Evolutionary conservation across 2,888 invertebrate genomes (phyloP), one percentile per base, ranked within the genome.

Genomic region (Uropetala carovei): DNA sequence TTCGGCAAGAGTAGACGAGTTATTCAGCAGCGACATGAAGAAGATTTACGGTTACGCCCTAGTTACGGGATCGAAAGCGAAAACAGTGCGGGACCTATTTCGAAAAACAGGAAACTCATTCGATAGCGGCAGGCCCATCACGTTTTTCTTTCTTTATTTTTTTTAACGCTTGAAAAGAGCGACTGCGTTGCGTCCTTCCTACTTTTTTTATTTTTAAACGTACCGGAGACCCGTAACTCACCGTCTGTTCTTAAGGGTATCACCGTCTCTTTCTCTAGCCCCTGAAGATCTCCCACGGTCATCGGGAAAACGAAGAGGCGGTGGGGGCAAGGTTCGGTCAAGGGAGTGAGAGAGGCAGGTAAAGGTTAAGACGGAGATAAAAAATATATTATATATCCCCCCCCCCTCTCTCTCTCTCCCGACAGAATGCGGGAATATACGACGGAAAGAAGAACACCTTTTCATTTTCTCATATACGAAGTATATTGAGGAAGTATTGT

Each of bases 61-160:
- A 22, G 22, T 13, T 27, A 75, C 22, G 75, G 75, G 27, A 75
- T 75, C 75, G 75, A n/a, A 75, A 75, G 27, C 75, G 27, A 75
- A 75, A 75, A 75, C 75, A 75, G 27, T 27, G 22, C 75, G 27
- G 22, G 75, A 75, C 75, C 75, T 27, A 75, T 13, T 22, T 75
- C 16, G 75, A 27, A 27, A n/a, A 75, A 75, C 75, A 75, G 27
- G 75, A 75, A 75, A 75, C 18, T 22, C 27, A 10, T 75, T 75
- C 75, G 75, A 64, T n/a, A 64, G 75, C 75, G 75, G 22, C 22
- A 22, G 75, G n/a, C n/a, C n/a, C n/a, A n/a, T n/a, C n/a, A n/a
- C 27, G 13, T 22, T 13, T 75, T 75, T 75, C 7, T 75, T 27
- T 22, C 22, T 43, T 43, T 43, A 3, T 43, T 5, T 43, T 43